Evolutionary conservation across 2,888 invertebrate genomes (phyloP), one percentile per base, ranked within the genome.

Genomic region (Diogma glabrata): DNA sequence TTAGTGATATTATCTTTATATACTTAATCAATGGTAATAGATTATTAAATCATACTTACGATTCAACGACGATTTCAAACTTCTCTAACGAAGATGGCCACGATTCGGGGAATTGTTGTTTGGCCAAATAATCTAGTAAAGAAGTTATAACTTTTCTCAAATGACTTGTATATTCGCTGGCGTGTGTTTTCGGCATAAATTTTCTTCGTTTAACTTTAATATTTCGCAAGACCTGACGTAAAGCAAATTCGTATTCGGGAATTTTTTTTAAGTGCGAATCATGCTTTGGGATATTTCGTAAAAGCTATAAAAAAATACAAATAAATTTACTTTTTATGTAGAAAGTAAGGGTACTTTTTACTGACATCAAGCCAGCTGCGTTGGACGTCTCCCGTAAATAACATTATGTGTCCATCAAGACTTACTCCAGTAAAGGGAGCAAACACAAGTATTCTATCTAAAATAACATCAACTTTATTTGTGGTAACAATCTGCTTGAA

Each of bases 361-460:
- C n/a, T n/a, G n/a, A n/a, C n/a, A n/a, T n/a, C n/a, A n/a, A 93
- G 73, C 95, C 95, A 95, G 71, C 90, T 91, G 62, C 88, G 83
- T 53, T 92, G 75, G 30, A 95, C 94, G 76, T 95, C 94, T 30
- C 90, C 92, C 58, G 89, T 92, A 64, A 87, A 92, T 1, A 95
- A 76, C 74, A 87, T 86, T 8, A 95, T 82, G 61, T 90, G 84
- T 0, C 95, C 94, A 61, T 92, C 88, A 47, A 93, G 74, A 64
- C 87, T 90, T 6, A 95, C 85, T 12, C 95, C 95, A 3, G 93
- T 93, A 61, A 89, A 88, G 58, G 84, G 84, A 2, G 91, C 89
- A 71, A 95, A 84, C 3, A 90, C 86, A 52, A 95, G 74, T 19
- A 79, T 82, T 57, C 90, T 77, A 56, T 81, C 87, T 86, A 64